These are phyloP conservation scores for Triplophysa yarkandensis DNA, from an alignment of 2,797 vertebrate genomes.

Conservation along the genomic window DNA sequence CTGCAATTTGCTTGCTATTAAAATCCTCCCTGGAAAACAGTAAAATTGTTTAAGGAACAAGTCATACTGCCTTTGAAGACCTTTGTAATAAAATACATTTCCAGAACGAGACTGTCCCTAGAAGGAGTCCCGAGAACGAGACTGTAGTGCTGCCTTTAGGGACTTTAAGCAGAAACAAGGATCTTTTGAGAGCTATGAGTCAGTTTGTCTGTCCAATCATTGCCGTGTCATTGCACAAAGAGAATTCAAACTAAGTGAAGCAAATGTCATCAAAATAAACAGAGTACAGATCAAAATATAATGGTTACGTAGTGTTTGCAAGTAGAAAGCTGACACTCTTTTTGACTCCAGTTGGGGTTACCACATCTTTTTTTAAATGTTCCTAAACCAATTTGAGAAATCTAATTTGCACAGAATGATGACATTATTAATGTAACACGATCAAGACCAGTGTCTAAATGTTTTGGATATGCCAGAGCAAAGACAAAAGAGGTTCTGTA, in stretches of 20 bases:
- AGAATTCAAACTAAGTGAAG: background rate
- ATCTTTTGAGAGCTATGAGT: background rate
- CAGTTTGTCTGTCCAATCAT: background rate
- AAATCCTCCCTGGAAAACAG: background rate
- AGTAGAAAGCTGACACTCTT: slow-evolving; percentile 69
- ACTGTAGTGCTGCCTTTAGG: background rate
- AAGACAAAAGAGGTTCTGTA: background rate
- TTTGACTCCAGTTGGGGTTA: slow-evolving; percentile 56
- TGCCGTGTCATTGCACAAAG: slow-evolving; percentile 6
- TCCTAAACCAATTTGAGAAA: slow-evolving; percentile 76
- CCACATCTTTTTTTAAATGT: slow-evolving; percentile 60
- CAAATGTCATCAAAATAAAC: slow-evolving; percentile 21
- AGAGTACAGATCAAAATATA: slow-evolving; percentile 38
- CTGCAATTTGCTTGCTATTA: background rate
- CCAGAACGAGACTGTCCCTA: background rate
- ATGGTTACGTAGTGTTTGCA: slow-evolving; percentile 53
- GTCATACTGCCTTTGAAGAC: background rate
- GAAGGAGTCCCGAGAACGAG: too few relatives aligned
- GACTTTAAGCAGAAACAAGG: slow-evolving; percentile 7
- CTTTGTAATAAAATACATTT: background rate
- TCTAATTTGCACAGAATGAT: slow-evolving; percentile 73
- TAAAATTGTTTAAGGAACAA: background rate
- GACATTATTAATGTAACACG: slow-evolving; percentile 71
- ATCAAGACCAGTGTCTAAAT: slow-evolving; percentile 64
- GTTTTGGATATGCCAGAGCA: slow-evolving; percentile 43